Evolutionary conservation across 92 coral and sea anemone species (phyloP).

Genomic region (Umimayanthus kanabou): DNA sequence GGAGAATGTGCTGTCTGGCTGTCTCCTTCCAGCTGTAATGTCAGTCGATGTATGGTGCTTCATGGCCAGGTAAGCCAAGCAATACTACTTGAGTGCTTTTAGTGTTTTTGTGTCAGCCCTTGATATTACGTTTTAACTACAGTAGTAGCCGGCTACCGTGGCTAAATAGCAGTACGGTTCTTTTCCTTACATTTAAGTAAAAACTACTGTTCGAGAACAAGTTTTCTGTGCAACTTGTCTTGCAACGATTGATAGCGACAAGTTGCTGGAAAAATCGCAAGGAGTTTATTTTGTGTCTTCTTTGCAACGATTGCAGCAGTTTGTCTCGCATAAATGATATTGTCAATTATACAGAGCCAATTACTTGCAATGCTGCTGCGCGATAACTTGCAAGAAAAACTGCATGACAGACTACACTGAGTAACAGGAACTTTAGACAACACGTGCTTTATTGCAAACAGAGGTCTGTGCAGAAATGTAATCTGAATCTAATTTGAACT

Average conservation of each 20-base stretch:
- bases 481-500: too few species aligned
- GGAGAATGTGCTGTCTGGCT: slow-evolving; percentile 62
- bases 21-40: slow-evolving; percentile 56
- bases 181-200: not conserved
- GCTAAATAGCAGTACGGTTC: not conserved
- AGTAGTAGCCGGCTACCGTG: too few species aligned
- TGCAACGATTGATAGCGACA: not conserved
- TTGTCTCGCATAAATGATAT: too few species aligned
- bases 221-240: not conserved
- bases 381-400: not conserved
- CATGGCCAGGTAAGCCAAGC: slow-evolving; percentile 74
- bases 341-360: too few species aligned
- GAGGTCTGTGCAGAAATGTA: too few species aligned
- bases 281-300: not conserved
- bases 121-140: not conserved
- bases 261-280: too few species aligned
- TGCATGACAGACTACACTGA: not conserved
- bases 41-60: slow-evolving; percentile 94
- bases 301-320: not conserved
- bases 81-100: not conserved
- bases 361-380: not conserved
- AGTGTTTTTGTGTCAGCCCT: not conserved
- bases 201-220: not conserved
- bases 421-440: not conserved
- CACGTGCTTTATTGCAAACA: not conserved